Conservation (phyloP, 2,113 vertebrate species). For the Dipodomys spectabilis region DNA sequence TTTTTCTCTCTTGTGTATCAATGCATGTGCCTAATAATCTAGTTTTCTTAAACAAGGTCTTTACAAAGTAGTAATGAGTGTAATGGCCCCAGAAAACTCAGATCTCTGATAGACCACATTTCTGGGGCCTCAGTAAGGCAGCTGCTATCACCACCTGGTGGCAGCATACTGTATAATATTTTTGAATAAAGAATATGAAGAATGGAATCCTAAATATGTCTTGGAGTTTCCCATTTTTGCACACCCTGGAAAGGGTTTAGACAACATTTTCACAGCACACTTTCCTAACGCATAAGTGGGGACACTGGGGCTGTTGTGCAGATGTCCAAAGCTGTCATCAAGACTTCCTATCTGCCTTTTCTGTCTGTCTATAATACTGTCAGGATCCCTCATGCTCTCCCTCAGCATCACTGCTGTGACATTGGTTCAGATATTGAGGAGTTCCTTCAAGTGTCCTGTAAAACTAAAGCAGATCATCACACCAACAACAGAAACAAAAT, state of each 20-base stretch:
- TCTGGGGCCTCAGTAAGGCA: not conserved
- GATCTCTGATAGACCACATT: not conserved
- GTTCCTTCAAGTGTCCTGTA: not conserved
- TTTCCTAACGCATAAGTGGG: not conserved
- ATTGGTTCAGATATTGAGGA: not conserved
- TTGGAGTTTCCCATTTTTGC: not conserved
- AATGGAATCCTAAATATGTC: not conserved
- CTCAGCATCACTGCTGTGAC: too few species aligned
- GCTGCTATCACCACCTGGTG: slow-evolving; percentile 37
- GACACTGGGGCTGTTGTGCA: not conserved
- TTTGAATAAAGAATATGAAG: not conserved
- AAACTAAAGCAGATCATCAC: not conserved
- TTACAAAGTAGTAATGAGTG: not conserved
- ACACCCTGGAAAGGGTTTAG: not conserved
- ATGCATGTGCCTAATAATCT: not conserved
- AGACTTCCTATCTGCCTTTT: not conserved
- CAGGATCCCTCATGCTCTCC: not conserved
- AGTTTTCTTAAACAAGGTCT: not conserved
- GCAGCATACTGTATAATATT: not conserved
- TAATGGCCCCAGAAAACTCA: not conserved
- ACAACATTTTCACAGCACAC: not conserved
- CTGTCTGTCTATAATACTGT: not conserved
- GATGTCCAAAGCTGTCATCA: not conserved
- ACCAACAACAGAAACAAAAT: not conserved
- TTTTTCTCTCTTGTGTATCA: not conserved